A percentile compares a stretch with the other conserved stretches of the same genome.
phyloP scores from a whole-genome alignment of 2,888 invertebrate genomes.

The Linyphia triangularis region DNA sequence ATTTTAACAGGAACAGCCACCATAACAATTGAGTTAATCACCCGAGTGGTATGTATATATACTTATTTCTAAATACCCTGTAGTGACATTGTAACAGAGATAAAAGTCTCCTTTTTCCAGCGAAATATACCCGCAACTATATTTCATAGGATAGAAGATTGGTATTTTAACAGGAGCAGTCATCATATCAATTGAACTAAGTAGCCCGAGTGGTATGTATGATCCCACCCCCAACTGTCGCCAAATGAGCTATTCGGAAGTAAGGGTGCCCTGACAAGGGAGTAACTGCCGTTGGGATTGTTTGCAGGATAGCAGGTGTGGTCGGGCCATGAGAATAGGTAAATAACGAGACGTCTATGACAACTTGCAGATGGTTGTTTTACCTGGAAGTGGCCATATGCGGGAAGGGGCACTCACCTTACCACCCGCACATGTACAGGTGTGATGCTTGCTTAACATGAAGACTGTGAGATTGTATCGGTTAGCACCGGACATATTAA shows the following conservation, averaged over 20 bases:
- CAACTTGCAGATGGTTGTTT: slow-evolving; percentile 17
- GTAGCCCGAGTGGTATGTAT: too few relatives aligned
- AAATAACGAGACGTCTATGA: slow-evolving; percentile 32
- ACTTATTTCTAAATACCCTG: too few relatives aligned
- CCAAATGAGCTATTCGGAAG: neutral
- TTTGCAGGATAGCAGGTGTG: slow-evolving; percentile 22
- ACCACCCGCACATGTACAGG: slow-evolving; percentile 17
- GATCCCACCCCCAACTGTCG: neutral
- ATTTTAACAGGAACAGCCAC: too few relatives aligned
- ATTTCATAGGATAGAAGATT: too few relatives aligned
- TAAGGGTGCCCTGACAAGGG: neutral
- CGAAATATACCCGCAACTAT: too few relatives aligned
- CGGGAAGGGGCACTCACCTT: slow-evolving; percentile 34
- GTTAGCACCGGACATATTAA: too few relatives aligned
- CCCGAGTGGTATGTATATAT: too few relatives aligned
- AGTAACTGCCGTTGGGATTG: neutral
- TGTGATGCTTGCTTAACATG: neutral
- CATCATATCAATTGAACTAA: too few relatives aligned
- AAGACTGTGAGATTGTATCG: neutral
- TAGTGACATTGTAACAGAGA: too few relatives aligned
- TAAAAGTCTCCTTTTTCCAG: too few relatives aligned
- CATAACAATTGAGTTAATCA: too few relatives aligned
- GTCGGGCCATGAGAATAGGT: slow-evolving; percentile 31
- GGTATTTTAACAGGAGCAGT: too few relatives aligned
- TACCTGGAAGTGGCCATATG: slow-evolving; percentile 30